phyloP scores from a whole-genome alignment of 2,113 vertebrate genomes.

The Excalfactoria chinensis region DNA sequence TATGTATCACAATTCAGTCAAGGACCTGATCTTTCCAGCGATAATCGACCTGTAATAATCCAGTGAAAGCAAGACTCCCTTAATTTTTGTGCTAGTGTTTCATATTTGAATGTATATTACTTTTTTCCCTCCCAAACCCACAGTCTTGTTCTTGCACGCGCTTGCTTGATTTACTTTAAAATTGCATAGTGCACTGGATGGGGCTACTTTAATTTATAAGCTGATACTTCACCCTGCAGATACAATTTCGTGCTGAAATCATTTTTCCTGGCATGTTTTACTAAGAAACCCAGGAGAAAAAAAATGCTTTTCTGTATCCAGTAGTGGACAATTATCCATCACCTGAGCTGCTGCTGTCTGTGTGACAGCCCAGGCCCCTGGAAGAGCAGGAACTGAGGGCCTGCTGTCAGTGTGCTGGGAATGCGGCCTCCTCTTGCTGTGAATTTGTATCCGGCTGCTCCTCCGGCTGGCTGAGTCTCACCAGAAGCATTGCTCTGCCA shows the following conservation, averaged over 20 bases:
- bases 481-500: neutral
- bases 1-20: neutral
- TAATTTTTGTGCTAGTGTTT: neutral
- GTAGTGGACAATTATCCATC: neutral
- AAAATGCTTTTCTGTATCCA: neutral
- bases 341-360: neutral
- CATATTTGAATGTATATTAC: neutral
- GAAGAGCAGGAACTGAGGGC: neutral
- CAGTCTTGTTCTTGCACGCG: neutral
- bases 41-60: neutral
- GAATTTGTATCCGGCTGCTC: neutral
- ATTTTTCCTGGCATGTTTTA: neutral
- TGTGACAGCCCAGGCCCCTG: neutral
- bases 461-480: neutral
- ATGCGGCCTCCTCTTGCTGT: rapidly evolving
- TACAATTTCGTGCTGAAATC: neutral
- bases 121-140: neutral
- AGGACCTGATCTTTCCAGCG: neutral
- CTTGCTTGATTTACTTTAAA: conserved; percentile 10
- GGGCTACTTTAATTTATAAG: neutral
- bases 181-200: neutral
- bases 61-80: neutral
- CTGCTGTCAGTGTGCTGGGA: neutral
- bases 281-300: neutral
- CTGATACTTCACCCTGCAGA: neutral